Evolutionary conservation across 64 coral and sea anemone genomes (phyloP).

Genomic region (Montipora foliosa): DNA sequence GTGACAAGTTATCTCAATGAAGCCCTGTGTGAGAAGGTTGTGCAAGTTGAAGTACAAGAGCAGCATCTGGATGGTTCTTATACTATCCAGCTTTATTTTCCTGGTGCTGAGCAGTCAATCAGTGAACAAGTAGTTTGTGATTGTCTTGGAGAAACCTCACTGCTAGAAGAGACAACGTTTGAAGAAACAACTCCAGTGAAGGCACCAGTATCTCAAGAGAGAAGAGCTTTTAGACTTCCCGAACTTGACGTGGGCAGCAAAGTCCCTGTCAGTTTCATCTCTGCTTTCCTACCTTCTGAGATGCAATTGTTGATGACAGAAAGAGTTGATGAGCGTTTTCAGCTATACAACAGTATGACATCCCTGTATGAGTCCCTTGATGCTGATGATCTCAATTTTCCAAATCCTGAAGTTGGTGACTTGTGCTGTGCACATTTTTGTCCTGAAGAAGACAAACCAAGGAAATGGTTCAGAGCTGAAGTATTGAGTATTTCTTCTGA

Average conservation of each 20-base stretch:
- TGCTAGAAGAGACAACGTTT: neutral
- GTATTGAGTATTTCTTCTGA: constrained; percentile 47
- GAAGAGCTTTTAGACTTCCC: constrained; percentile 6
- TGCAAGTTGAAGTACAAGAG: constrained; percentile 67
- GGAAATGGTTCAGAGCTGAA: constrained; percentile 66
- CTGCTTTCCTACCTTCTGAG: constrained; percentile 17
- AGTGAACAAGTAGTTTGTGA: constrained; percentile 28
- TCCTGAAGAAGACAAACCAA: constrained; percentile 29
- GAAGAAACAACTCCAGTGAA: constrained; percentile 10
- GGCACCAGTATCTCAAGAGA: neutral
- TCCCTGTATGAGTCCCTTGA: neutral
- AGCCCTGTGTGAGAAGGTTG: constrained; percentile 56
- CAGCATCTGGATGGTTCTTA: constrained; percentile 14
- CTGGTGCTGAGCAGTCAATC: neutral
- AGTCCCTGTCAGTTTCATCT: constrained; percentile 19
- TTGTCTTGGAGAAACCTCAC: constrained; percentile 36
- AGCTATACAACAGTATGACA: neutral
- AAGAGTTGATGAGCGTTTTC: constrained; percentile 22
- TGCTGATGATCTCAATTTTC: neutral
- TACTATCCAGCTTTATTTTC: constrained; percentile 18
- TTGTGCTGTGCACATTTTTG: constrained; percentile 46
- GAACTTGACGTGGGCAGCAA: neutral
- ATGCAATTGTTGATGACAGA: constrained; percentile 33
- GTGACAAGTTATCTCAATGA: constrained; percentile 56
- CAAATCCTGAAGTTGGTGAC: constrained; percentile 18